Conservation (phyloP, 2,113 vertebrate species). For the Takifugu flavidus region DNA sequence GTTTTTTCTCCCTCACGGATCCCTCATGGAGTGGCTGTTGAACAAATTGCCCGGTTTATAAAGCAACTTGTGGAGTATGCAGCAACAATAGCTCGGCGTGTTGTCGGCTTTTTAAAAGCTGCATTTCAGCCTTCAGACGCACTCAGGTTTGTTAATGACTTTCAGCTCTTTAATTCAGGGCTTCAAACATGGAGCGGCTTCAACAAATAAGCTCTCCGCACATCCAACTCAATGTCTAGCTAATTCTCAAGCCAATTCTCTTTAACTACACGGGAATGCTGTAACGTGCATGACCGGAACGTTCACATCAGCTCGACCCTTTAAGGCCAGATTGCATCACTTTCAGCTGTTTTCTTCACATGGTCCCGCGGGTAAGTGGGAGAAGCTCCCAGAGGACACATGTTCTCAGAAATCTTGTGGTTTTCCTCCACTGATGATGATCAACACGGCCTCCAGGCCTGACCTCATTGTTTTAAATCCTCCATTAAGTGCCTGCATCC, state of each 20-base stretch:
- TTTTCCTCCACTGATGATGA: slow-evolving; percentile 13
- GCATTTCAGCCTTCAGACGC: too few species aligned
- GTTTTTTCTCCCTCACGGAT: neutral
- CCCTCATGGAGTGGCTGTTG: neutral
- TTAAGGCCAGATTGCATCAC: slow-evolving; percentile 17
- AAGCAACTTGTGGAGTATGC: neutral
- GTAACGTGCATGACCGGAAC: too few species aligned
- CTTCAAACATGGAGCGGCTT: too few species aligned
- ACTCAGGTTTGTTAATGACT: too few species aligned
- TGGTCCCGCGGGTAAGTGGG: slow-evolving; percentile 2
- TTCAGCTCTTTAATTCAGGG: too few species aligned
- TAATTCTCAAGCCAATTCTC: too few species aligned
- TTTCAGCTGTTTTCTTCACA: neutral
- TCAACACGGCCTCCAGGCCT: slow-evolving; percentile 12
- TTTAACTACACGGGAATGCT: too few species aligned
- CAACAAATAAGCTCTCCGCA: too few species aligned
- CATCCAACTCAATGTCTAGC: too few species aligned
- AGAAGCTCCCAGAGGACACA: slow-evolving; percentile 12
- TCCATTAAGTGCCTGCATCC: neutral
- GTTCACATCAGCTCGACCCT: neutral
- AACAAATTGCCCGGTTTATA: neutral
- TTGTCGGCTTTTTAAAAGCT: too few species aligned
- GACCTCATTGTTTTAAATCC: slow-evolving; percentile 42
- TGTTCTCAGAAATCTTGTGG: slow-evolving; percentile 15
- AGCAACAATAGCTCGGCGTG: neutral